Evolutionary conservation across 2,113 vertebrate genomes (phyloP), one percentile per base, ranked within the genome.

Genomic region (Cyanoliseus patagonus): DNA sequence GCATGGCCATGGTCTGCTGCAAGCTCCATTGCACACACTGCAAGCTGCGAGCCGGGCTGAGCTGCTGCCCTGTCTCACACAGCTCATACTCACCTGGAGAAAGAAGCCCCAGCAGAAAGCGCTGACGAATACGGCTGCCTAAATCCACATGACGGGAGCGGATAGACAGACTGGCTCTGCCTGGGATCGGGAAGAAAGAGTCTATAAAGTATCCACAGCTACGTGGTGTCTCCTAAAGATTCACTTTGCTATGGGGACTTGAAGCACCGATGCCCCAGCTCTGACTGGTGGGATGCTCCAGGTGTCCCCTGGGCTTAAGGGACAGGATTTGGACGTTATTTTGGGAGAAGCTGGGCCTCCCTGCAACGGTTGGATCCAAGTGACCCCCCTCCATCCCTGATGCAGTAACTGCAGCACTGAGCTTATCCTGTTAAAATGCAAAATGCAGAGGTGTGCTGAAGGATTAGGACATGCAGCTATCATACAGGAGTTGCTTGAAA

Each of bases 131-230:
- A 99, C 97, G 99, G 95, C 98, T 99, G 99, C 97, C 99, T 99
- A 99, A 99, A 99, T 98, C 99, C 99, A 98, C 99, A 99, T 98
- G 99, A 98, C 97, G 99, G 98, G 97, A 99, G 98, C 97, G 99
- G 99, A 98, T 99, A 99, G 98, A 99, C 99, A 97, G 99, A 98
- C 98, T 99, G 99, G 98, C 99, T 99, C 98, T 99, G 99, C 99
- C 99, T 99, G 98, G 98, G 98, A 97, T 97, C 98, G 73, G 96
- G 97, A 97, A 98, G 98, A 98, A 98, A 98, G 96, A 98, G 98
- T 31, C 97, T 95, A 97, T 97, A 86, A 97, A 97, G 97, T 17
- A 97, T 67, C 95, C 93, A 97, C 96, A 92, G 89, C 96, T 69
- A 75, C 17, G 78, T 67, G 93, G 83, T 6, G 3, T 86, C 67